Percentiles rank a stretch among this genome's conserved stretches.
phyloP scores from a whole-genome alignment of 2,113 vertebrate genomes.

The Origma solitaria region DNA sequence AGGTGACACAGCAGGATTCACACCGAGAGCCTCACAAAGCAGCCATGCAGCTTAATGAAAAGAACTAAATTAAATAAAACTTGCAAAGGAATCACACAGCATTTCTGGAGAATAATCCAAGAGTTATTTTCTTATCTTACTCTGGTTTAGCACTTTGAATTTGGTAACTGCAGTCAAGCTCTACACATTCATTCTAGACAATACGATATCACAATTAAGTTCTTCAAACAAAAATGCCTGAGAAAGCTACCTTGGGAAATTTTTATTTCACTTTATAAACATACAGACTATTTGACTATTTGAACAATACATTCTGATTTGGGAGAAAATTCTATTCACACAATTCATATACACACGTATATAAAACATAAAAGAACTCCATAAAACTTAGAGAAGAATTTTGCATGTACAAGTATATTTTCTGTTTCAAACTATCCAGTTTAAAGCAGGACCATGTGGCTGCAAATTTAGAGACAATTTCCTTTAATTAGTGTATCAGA shows the following conservation, averaged over 20 bases:
- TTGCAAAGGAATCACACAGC: background rate
- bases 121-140: background rate
- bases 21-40: background rate
- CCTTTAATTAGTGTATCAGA: background rate
- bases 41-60: background rate
- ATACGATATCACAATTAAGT: background rate
- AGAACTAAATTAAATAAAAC: background rate
- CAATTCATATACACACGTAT: fast-evolving
- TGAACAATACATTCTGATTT: background rate
- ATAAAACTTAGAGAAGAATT: background rate
- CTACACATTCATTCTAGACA: background rate
- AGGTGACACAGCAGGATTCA: background rate
- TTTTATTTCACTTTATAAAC: background rate
- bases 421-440: background rate
- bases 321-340: background rate
- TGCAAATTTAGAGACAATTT: background rate
- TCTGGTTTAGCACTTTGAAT: background rate
- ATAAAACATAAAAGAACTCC: background rate
- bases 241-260: background rate
- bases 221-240: background rate
- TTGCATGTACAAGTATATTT: background rate
- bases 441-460: background rate
- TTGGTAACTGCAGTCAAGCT: background rate
- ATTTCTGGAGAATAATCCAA: background rate
- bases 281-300: background rate